A percentile compares a stretch with the other conserved stretches of the same genome.
These are phyloP conservation scores for Myrmecophaga tridactyla DNA, from an alignment of 2,113 vertebrate genomes.

Conservation along the genomic window DNA sequence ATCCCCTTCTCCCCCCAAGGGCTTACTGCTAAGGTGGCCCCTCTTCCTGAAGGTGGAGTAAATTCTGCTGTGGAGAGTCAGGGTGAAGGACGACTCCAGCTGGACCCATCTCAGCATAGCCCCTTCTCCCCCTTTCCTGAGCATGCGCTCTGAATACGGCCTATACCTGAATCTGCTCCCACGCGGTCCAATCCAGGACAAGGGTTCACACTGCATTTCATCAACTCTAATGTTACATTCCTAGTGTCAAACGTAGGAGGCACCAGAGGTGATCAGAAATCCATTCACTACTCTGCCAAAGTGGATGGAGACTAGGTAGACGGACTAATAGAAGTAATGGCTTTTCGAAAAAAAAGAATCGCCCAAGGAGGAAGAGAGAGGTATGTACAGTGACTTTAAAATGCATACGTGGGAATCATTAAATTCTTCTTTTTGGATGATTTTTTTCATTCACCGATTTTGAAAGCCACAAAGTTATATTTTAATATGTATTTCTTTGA, in stretches of 20 bases:
- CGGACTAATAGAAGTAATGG: not conserved
- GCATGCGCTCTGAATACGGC: not conserved
- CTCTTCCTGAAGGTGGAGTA: not conserved
- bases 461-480: not conserved
- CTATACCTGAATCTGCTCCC: not conserved
- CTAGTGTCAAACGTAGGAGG: not conserved
- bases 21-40: not conserved
- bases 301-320: too few species aligned
- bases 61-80: not conserved
- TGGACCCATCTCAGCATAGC: not conserved
- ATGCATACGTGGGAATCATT: not conserved
- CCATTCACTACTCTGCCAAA: not conserved
- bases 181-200: not conserved
- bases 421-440: not conserved
- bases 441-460: not conserved
- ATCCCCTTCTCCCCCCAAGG: not conserved
- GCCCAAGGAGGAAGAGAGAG: not conserved
- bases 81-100: not conserved
- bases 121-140: not conserved
- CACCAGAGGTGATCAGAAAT: not conserved
- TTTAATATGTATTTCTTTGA: not conserved
- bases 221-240: not conserved
- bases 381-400: not conserved
- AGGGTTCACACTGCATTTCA: not conserved
- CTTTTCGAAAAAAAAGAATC: not conserved